These are phyloP conservation scores for Zoanthus gigantus DNA, from an alignment of 92 coral and sea anemone species.

Conservation along the genomic window DNA sequence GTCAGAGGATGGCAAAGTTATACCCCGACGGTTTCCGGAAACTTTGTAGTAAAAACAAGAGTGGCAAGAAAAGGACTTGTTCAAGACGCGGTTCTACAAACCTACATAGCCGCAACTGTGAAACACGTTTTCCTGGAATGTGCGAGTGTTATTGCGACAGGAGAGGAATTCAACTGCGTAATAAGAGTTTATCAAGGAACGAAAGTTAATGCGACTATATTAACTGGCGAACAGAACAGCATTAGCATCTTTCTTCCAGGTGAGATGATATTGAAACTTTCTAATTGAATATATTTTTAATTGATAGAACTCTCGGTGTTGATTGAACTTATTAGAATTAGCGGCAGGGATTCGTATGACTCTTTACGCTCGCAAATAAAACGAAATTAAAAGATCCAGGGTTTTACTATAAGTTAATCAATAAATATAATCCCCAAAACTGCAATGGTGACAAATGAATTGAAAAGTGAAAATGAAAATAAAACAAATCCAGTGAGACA, in stretches of 20 bases:
- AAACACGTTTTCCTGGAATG: conserved; percentile 64
- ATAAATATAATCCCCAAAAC: too few relatives aligned
- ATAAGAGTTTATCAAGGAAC: conserved; percentile 79
- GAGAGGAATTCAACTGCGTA: conserved; percentile 56
- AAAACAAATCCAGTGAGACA: too few relatives aligned
- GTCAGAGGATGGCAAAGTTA: conserved; percentile 49
- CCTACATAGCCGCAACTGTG: conserved; percentile 57
- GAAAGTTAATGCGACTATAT: conserved; percentile 51
- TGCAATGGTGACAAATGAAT: too few relatives aligned
- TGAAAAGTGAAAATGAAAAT: too few relatives aligned
- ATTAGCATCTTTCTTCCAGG: conserved; percentile 26
- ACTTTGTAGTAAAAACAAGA: conserved; percentile 49
- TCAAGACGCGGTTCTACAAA: conserved; percentile 6
- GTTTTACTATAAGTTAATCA: too few relatives aligned
- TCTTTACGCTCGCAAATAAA: too few relatives aligned
- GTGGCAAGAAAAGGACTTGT: conserved; percentile 12
- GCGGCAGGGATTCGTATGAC: too few relatives aligned
- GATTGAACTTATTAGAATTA: too few relatives aligned
- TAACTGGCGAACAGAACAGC: neutral
- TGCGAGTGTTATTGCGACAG: conserved; percentile 57
- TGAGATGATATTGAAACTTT: neutral
- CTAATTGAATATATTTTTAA: neutral
- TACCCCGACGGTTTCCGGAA: conserved; percentile 73
- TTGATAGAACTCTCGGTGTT: too few relatives aligned
- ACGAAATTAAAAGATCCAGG: too few relatives aligned